Evolutionary conservation across 1,140 invertebrate genomes (phyloP), one percentile per base, ranked within the genome.

Genomic region (Adelges cooleyi): DNA sequence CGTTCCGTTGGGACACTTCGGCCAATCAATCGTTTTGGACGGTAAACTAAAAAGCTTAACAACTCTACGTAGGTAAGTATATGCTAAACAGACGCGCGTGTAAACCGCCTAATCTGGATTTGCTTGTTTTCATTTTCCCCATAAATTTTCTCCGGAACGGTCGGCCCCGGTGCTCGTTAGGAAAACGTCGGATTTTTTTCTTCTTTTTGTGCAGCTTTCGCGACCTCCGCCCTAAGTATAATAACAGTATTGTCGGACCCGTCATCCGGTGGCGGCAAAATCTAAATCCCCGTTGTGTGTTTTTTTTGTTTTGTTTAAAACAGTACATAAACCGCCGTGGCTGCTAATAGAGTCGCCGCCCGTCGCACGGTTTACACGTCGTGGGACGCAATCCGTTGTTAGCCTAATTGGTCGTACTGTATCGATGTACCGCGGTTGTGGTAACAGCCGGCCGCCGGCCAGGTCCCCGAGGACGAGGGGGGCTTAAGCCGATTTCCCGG

Each of bases 401-500:
- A 56, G 17, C 54, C 36, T 59, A 59, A 59, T 59, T 59, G 54
- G 54, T 44, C 36, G 29, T 33, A 33, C 11, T 11, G 11, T 33
- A 33, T 33, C 29, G 11, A 33, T 33, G 11, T 11, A n/a, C 29
- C 29, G 54, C n/a, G 38, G 18, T n/a, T n/a, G 17, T 6, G 15
- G 11, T 53, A 53, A 20, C 38, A 56, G 17, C 52, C 36, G 52
- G 11, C 27, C 51, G 52, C 0, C 52, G 22, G 52, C n/a, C 38
- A 38, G n/a, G n/a, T n/a, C n/a, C n/a, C n/a, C n/a, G n/a, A n/a
- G n/a, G n/a, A n/a, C n/a, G n/a, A n/a, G n/a, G n/a, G n/a, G n/a
- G n/a, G n/a, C 22, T 59, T 33, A 59, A 59, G 54, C 54, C 38
- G 54, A 44, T 59, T 42, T 44, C 23, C 40, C 22, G 17, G 54